These are phyloP conservation scores for Latrodectus elegans DNA, from an alignment of 2,888 invertebrate species.

Conservation along the genomic window DNA sequence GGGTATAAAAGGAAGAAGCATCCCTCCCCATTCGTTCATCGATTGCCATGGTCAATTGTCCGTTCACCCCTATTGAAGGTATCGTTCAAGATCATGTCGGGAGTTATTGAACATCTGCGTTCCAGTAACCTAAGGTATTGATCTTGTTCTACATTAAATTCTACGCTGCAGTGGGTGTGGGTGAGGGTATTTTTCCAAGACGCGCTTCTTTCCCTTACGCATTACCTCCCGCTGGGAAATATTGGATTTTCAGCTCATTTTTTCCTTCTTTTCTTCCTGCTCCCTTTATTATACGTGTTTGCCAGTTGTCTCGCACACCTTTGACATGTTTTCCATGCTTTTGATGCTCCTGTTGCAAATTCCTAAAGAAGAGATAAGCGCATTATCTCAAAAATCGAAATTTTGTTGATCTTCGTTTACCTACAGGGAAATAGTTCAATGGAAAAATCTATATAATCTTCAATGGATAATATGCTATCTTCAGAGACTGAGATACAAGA, in stretches of 20 bases:
- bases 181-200: conserved; percentile 7
- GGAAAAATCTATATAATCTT: too few species aligned
- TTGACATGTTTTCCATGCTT: too few species aligned
- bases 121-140: conserved; percentile 50
- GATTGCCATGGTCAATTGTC: conserved; percentile 61
- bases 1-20: conserved; percentile 10
- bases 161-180: conserved; percentile 1
- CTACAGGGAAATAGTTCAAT: too few species aligned
- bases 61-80: conserved; percentile 52
- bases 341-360: too few species aligned
- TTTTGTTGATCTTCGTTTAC: too few species aligned
- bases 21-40: conserved; percentile 11
- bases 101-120: conserved; percentile 66
- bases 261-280: too few species aligned
- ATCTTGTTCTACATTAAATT: conserved; percentile 42
- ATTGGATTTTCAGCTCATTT: background rate
- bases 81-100: conserved; percentile 60
- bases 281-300: too few species aligned
- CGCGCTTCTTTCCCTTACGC: background rate
- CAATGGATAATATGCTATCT: too few species aligned
- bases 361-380: too few species aligned
- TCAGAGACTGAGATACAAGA: too few species aligned
- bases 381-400: too few species aligned
- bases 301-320: too few species aligned
- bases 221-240: background rate